phyloP scores from a whole-genome alignment of 2,113 vertebrate species.

The Bos javanicus region DNA sequence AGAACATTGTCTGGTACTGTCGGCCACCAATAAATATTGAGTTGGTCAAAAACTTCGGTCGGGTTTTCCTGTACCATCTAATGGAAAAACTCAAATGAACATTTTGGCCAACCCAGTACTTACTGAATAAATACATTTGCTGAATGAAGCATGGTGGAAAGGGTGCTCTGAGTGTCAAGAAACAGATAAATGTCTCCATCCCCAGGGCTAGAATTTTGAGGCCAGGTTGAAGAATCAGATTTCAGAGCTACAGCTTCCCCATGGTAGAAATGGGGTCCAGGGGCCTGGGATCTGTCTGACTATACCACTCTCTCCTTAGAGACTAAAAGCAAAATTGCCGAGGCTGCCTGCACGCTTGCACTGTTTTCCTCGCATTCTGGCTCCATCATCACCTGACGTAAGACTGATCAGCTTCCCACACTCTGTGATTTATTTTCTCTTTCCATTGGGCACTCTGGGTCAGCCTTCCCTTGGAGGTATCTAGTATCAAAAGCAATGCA shows the following conservation, averaged over 20 bases:
- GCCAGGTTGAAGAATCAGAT: neutral
- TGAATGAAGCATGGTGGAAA: rapidly evolving
- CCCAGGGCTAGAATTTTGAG: neutral
- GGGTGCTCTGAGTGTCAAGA: rapidly evolving
- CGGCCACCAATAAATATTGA: neutral
- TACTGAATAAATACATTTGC: neutral
- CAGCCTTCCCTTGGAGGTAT: neutral
- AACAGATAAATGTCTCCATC: rapidly evolving
- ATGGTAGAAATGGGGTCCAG: rapidly evolving
- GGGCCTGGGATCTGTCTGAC: neutral
- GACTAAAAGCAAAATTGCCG: neutral
- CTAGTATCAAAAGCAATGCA: rapidly evolving
- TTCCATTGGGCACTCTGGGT: neutral
- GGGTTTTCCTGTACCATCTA: neutral
- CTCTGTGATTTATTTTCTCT: rapidly evolving
- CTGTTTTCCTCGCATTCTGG: rapidly evolving
- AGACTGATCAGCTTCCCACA: rapidly evolving
- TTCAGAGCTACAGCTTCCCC: neutral
- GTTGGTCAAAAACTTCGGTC: neutral
- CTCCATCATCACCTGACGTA: rapidly evolving
- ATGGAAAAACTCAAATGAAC: neutral
- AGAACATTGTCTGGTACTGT: neutral
- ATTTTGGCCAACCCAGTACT: neutral
- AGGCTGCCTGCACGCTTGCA: neutral
- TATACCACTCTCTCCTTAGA: neutral